Evolutionary conservation across 2,888 invertebrate genomes (phyloP), one percentile per base, ranked within the genome.

Genomic region (Oscheius sp.): DNA sequence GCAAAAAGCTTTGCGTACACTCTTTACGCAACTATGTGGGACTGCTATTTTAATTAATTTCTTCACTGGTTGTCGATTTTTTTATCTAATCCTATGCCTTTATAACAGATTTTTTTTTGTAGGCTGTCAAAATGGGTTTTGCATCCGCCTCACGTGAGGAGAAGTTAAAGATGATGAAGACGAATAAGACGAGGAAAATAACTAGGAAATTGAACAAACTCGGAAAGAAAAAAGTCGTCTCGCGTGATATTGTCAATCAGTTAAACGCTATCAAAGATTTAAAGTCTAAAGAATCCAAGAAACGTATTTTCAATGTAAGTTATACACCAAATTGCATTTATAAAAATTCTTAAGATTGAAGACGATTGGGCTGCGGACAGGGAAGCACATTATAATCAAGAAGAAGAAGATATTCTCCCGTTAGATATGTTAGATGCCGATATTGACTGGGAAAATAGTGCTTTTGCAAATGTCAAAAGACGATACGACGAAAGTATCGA

Each of bases 341-440:
- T n/a, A n/a, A n/a, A n/a, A n/a, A n/a, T 68, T 27, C 9, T 69
- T 56, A 69, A 85, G 85, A 82, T 85, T n/a, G 79, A 81, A 71
- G 80, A 84, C 56, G 85, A 85, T 75, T 85, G 82, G 72, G 75
- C 76, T 2, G 77, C 76, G 1, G 83, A 84, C 43, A 71, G 83
- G 35, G 61, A 78, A 43, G 68, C 74, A 59, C 80, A 80, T 61
- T 80, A 76, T 55, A 63, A 72, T 21, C 78, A 82, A 7, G 82
- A 85, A 25, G 64, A 70, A n/a, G 79, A 78, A 27, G 81, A 85
- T 69, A 72, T 77, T 21, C 69, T 86, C 21, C 86, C 86, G 0
- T 52, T 86, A 61, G 86, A 86, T 59, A 86, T 86, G 86, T 63
- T 85, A 64, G 82, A 85, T 71, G 84, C 79, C 0, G 84, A 85